Evolutionary conservation across 2,797 vertebrate species (phyloP).

Genomic region (Amblyraja radiata): DNA sequence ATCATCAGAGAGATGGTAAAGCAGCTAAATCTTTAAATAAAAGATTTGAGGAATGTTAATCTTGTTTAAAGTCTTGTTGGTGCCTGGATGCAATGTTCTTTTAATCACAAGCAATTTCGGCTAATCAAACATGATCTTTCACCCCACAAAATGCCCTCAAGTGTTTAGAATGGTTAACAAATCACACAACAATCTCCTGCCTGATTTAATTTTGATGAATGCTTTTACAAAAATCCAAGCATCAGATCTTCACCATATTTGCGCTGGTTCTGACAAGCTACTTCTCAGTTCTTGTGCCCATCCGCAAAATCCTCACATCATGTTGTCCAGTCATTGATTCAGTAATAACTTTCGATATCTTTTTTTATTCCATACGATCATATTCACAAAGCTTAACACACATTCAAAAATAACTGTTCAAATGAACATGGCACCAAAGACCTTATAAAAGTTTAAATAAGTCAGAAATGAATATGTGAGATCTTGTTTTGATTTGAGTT

Average conservation of each 20-base stretch:
- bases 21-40: conserved; percentile 7
- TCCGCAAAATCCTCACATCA: neutral
- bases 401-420: too few relatives aligned
- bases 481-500: neutral
- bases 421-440: neutral
- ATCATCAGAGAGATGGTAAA: neutral
- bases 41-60: neutral
- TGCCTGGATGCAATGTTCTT: neutral
- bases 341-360: neutral
- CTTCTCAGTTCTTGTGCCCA: neutral
- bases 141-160: neutral
- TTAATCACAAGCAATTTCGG: neutral
- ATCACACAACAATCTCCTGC: neutral
- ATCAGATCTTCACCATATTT: neutral
- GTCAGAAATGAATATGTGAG: neutral
- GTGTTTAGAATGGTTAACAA: neutral
- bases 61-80: neutral
- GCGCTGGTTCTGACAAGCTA: neutral
- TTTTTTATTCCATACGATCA: neutral
- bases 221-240: neutral
- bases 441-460: neutral
- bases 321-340: neutral
- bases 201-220: neutral
- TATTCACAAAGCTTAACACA: neutral
- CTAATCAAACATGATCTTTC: neutral